These are phyloP conservation scores for Geopemphigus sp. DNA, from an alignment of 1,140 invertebrate genomes.

Conservation along the genomic window DNA sequence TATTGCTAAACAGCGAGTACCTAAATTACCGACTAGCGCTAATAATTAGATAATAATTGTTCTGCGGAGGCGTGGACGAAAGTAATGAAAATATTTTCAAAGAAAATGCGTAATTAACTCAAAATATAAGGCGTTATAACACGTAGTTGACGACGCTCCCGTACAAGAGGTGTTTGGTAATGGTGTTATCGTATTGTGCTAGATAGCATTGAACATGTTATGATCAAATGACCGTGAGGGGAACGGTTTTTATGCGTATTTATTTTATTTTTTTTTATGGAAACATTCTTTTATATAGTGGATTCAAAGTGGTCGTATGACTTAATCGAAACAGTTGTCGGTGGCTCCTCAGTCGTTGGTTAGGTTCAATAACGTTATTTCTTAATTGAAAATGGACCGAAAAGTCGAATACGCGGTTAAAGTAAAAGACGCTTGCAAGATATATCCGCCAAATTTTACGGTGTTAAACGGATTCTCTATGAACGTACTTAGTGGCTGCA, in stretches of 20 bases:
- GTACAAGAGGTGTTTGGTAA: no score
- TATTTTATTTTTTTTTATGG: slow-evolving; percentile 2
- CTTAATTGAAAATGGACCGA: background rate
- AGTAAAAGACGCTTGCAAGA: slow-evolving; percentile 13
- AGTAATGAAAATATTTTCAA: no score
- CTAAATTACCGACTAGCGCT: no score
- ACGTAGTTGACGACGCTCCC: no score
- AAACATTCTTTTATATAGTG: slow-evolving; percentile 10
- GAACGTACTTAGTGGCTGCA: background rate
- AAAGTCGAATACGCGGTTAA: background rate
- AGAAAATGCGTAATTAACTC: no score
- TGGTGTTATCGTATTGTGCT: no score
- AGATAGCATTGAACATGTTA: no score
- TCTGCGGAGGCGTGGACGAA: no score
- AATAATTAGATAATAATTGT: no score
- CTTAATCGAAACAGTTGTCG: slow-evolving; percentile 1
- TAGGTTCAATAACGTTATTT: background rate
- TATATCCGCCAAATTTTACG: background rate
- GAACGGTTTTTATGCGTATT: no score
- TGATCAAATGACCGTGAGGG: slow-evolving; percentile 10
- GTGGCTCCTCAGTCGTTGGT: background rate
- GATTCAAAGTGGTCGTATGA: background rate
- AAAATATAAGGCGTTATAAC: no score
- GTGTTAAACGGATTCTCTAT: background rate
- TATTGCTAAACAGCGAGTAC: no score